phyloP scores from a whole-genome alignment of 2,113 vertebrate species.

The Stigmatopora nigra region DNA sequence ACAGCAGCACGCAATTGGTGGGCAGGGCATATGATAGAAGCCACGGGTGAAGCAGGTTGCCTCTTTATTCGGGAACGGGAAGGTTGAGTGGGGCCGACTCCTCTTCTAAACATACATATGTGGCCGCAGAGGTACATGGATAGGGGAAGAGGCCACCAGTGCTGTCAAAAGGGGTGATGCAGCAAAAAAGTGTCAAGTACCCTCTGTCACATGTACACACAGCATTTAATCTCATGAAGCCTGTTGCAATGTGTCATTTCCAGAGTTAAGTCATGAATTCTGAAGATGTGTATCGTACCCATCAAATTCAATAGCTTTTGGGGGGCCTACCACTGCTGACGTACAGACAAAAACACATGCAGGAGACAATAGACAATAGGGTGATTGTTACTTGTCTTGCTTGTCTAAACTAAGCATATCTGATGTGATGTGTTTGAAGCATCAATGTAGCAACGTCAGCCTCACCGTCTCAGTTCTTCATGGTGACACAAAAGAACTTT shows the following conservation, averaged over 20 bases:
- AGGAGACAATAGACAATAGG: not conserved
- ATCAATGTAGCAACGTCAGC: not conserved
- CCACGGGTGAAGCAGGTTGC: slow-evolving; percentile 61
- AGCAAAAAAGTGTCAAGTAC: slow-evolving; percentile 53
- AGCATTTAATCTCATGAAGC: not conserved
- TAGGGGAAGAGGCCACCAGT: slow-evolving; percentile 17
- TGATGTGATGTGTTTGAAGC: slow-evolving; percentile 7
- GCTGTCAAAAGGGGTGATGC: slow-evolving; percentile 67
- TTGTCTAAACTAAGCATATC: slow-evolving; percentile 7
- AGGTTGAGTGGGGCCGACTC: slow-evolving; percentile 71
- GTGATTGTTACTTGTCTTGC: slow-evolving; percentile 1
- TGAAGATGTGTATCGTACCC: not conserved
- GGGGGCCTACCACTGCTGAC: not conserved
- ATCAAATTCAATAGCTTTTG: not conserved
- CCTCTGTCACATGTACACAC: not conserved
- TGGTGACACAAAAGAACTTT: slow-evolving; percentile 1
- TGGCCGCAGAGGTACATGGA: slow-evolving; percentile 3
- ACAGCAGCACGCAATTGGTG: slow-evolving; percentile 63
- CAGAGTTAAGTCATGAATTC: not conserved
- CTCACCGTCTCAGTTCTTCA: slow-evolving; percentile 2
- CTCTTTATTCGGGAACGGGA: slow-evolving; percentile 57
- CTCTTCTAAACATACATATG: slow-evolving; percentile 62
- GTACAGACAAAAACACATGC: not conserved
- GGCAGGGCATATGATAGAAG: slow-evolving; percentile 39
- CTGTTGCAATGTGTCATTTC: slow-evolving; percentile 1